Percentiles rank a stretch among this genome's conserved stretches.
phyloP scores from a whole-genome alignment of 2,888 invertebrate genomes.

The Pristionchus entomophagus region DNA sequence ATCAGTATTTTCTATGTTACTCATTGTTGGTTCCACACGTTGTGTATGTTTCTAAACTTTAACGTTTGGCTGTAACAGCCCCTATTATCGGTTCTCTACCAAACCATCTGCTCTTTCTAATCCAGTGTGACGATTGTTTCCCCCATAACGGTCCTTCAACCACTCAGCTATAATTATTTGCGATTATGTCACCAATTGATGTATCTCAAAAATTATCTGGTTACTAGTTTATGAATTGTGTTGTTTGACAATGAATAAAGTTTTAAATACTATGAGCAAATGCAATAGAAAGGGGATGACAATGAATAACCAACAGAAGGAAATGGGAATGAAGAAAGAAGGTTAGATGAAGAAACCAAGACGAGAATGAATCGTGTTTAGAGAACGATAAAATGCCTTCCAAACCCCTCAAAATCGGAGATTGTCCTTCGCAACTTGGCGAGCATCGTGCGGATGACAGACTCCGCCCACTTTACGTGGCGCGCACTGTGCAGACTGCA shows the following conservation, averaged over 20 bases:
- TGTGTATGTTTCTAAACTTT: constrained; percentile 29
- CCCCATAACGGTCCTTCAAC: not conserved
- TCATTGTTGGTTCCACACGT: not conserved
- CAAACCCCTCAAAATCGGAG: too few relatives aligned
- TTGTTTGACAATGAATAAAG: not conserved
- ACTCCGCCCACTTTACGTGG: too few relatives aligned
- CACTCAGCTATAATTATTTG: not conserved
- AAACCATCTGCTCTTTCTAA: not conserved
- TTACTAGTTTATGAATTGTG: constrained; percentile 20
- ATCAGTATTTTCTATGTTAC: constrained; percentile 7
- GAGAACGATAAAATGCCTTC: too few relatives aligned
- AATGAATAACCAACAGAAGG: too few relatives aligned
- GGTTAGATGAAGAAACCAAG: too few relatives aligned
- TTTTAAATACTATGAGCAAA: too few relatives aligned
- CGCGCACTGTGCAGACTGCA: too few relatives aligned
- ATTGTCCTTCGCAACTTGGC: too few relatives aligned
- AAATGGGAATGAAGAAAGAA: too few relatives aligned
- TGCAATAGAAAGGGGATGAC: too few relatives aligned
- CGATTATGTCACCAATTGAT: not conserved
- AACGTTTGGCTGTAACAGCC: constrained; percentile 28
- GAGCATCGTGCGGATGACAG: too few relatives aligned
- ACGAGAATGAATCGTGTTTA: too few relatives aligned
- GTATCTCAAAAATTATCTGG: not conserved
- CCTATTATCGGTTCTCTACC: not conserved
- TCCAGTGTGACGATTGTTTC: not conserved